These are phyloP conservation scores for Metopia argyrocephala DNA, from an alignment of 2,888 invertebrate genomes.

Conservation along the genomic window DNA sequence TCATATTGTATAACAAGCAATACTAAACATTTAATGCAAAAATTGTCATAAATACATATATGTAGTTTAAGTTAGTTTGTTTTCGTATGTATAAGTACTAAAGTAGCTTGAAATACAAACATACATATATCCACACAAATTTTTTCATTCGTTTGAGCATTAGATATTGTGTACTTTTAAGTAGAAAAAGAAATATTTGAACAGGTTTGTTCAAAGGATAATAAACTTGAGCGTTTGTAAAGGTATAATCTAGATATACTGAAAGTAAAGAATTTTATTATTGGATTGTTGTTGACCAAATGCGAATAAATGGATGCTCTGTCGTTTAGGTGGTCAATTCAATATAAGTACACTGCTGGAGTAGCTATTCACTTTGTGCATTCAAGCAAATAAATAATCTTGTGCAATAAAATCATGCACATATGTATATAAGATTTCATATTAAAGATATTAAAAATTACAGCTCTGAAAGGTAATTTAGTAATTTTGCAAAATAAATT, in stretches of 20 bases:
- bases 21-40: background rate
- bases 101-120: too few species aligned
- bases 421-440: background rate
- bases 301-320: slow-evolving; percentile 41
- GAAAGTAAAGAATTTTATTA: slow-evolving; percentile 53
- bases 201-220: slow-evolving; percentile 60
- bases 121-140: background rate
- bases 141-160: background rate
- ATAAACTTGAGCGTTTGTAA: slow-evolving; percentile 56
- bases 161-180: slow-evolving; percentile 47
- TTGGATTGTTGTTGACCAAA: slow-evolving; percentile 57
- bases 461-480: too few species aligned
- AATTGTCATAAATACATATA: background rate
- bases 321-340: slow-evolving; percentile 44
- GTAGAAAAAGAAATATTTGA: slow-evolving; percentile 42
- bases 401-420: background rate
- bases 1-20: background rate
- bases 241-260: slow-evolving; percentile 59
- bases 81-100: background rate
- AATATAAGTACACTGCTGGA: slow-evolving; percentile 47
- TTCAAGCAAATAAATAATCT: background rate
- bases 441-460: too few species aligned
- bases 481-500: too few species aligned
- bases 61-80: background rate
- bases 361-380: background rate